These are phyloP conservation scores for Chamaea fasciata DNA, from an alignment of 2,113 vertebrate species.

Conservation along the genomic window DNA sequence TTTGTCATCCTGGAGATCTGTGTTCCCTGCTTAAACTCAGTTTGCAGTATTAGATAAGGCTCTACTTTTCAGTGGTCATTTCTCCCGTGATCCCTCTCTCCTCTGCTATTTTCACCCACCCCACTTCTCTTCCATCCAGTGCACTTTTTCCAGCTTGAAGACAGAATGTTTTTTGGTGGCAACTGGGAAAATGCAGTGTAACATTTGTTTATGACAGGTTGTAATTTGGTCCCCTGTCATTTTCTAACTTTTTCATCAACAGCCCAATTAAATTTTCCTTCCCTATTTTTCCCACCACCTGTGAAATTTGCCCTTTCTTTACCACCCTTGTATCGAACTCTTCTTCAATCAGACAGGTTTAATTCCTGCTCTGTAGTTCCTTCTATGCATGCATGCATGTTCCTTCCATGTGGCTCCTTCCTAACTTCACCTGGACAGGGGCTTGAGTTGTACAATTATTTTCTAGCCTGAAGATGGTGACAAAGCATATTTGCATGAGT, in stretches of 20 bases:
- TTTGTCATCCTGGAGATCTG: not conserved
- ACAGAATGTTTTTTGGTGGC: not conserved
- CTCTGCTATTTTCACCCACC: not conserved
- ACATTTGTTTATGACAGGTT: not conserved
- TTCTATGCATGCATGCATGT: accelerated
- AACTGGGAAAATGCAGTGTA: not conserved
- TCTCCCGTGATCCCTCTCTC: not conserved
- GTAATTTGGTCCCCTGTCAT: not conserved
- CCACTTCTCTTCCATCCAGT: not conserved
- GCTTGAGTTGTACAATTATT: not conserved
- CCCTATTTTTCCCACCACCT: not conserved
- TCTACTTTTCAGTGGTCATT: not conserved
- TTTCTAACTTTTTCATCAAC: not conserved
- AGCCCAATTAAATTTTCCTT: not conserved
- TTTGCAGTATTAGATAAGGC: not conserved
- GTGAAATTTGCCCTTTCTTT: not conserved
- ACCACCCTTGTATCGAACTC: not conserved
- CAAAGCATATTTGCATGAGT: accelerated
- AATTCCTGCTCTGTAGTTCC: not conserved
- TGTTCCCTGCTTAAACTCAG: not conserved
- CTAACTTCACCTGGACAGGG: not conserved
- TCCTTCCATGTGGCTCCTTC: not conserved
- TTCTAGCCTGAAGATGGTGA: not conserved
- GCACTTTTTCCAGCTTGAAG: not conserved
- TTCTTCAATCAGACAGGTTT: not conserved